A percentile compares a stretch with the other conserved stretches of the same genome.
phyloP scores from a whole-genome alignment of 64 coral and sea anemone genomes.

The Montipora cactus region DNA sequence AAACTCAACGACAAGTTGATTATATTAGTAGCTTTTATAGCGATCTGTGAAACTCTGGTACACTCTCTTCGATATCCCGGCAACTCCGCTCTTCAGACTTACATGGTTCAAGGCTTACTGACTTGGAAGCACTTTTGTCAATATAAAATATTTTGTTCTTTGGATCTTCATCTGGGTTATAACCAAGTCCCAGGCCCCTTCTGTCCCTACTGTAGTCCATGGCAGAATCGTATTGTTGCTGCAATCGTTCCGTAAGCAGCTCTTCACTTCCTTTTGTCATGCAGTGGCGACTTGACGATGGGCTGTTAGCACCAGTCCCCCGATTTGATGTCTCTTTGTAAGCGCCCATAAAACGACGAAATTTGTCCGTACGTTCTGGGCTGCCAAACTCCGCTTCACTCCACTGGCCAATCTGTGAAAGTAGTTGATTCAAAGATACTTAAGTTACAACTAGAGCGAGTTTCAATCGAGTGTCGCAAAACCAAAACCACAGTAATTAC shows the following conservation, averaged over 20 bases:
- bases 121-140: conserved; percentile 46
- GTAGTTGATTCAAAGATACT: not conserved
- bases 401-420: conserved; percentile 57
- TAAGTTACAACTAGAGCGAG: too few species aligned
- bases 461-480: too few species aligned
- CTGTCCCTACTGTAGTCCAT: conserved; percentile 35
- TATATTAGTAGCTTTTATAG: too few species aligned
- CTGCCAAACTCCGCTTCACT: conserved; percentile 45
- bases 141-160: conserved; percentile 62
- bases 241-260: conserved; percentile 8
- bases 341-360: conserved; percentile 69
- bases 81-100: not conserved
- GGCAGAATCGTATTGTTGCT: conserved; percentile 59
- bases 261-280: conserved; percentile 47
- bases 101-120: conserved; percentile 34
- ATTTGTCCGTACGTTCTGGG: conserved; percentile 57
- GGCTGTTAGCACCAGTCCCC: not conserved
- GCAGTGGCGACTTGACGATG: conserved; percentile 20
- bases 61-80: too few species aligned
- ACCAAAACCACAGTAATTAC: too few species aligned
- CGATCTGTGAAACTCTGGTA: too few species aligned
- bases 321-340: conserved; percentile 13
- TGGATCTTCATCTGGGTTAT: conserved; percentile 67
- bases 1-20: too few species aligned
- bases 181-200: conserved; percentile 57